Evolutionary conservation across 1,140 invertebrate genomes (phyloP).

Genomic region (Brachionus plicatilis): DNA sequence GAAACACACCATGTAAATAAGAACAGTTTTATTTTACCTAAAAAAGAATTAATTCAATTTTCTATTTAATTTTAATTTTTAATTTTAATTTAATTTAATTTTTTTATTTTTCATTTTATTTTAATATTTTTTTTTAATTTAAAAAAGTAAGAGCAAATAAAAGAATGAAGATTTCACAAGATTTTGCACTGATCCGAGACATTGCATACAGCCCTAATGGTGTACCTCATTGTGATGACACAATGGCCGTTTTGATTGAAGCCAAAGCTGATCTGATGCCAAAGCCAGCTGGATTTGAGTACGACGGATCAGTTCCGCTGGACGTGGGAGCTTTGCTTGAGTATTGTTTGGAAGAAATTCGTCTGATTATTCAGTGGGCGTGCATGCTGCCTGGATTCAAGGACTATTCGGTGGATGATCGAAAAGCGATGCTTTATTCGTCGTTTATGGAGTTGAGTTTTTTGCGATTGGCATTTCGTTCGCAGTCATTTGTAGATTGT

Average conservation of each 20-base stretch:
- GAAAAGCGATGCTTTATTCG: constrained; percentile 37
- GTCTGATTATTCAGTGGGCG: constrained; percentile 33
- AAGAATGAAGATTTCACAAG: constrained; percentile 27
- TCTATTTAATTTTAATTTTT: not conserved
- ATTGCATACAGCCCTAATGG: constrained; percentile 30
- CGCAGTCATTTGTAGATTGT: constrained; percentile 36
- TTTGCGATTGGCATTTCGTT: constrained; percentile 31
- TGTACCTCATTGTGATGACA: constrained; percentile 40
- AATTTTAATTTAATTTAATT: not conserved
- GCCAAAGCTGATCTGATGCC: constrained; percentile 38
- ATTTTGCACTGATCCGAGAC: constrained; percentile 33
- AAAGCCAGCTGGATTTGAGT: constrained; percentile 27
- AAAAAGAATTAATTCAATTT: not conserved
- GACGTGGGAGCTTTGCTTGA: constrained; percentile 27
- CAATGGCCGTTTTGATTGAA: constrained; percentile 30
- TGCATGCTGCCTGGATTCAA: constrained; percentile 6
- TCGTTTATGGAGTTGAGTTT: constrained; percentile 37
- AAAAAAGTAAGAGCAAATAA: not conserved
- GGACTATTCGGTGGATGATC: constrained; percentile 28
- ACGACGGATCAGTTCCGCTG: constrained; percentile 15
- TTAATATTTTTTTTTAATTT: not conserved
- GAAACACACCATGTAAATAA: constrained; percentile 42
- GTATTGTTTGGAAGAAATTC: constrained; percentile 36
- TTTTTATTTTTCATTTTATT: not conserved
- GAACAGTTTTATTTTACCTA: not conserved